Percentiles rank a stretch among this genome's conserved stretches.
phyloP scores from a whole-genome alignment of 2,888 invertebrate genomes.

The Folsomia manolachei region DNA sequence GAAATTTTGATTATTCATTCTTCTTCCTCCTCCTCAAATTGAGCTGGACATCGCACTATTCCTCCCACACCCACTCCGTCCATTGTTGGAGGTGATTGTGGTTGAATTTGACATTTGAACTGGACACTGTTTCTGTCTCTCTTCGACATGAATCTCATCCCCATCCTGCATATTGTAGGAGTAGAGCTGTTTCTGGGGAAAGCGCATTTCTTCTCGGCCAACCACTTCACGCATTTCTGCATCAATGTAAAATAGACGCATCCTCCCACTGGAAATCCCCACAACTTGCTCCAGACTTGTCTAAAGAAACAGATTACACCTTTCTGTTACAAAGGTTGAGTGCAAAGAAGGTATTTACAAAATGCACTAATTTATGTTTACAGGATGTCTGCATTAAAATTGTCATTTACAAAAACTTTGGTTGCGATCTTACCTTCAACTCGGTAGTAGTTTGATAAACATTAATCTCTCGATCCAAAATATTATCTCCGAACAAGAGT shows the following conservation, averaged over 20 bases:
- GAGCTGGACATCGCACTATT: not conserved
- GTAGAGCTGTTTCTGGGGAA: conserved; percentile 82
- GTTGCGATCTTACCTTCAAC: conserved; percentile 61
- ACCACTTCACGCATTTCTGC: conserved; percentile 61
- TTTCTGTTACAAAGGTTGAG: no score
- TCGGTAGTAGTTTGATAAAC: conserved; percentile 73
- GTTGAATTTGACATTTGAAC: not conserved
- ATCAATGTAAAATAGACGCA: conserved; percentile 86
- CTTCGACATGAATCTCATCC: conserved; percentile 83
- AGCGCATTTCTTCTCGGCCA: conserved; percentile 85
- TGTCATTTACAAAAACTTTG: not conserved
- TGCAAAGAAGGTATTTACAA: no score
- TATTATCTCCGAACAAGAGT: conserved; percentile 68
- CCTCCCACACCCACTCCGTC: no score
- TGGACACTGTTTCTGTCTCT: not conserved
- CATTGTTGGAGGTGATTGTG: no score
- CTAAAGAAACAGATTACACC: no score
- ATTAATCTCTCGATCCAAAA: conserved; percentile 60
- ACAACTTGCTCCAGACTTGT: conserved; percentile 68
- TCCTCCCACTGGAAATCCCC: conserved; percentile 76
- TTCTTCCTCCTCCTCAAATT: not conserved
- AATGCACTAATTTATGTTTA: no score
- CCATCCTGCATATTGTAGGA: conserved; percentile 86
- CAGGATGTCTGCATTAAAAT: not conserved
- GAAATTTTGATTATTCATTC: no score